These are phyloP conservation scores for Drosophila rhopaloa DNA, from an alignment of 1,140 invertebrate species.

Conservation along the genomic window DNA sequence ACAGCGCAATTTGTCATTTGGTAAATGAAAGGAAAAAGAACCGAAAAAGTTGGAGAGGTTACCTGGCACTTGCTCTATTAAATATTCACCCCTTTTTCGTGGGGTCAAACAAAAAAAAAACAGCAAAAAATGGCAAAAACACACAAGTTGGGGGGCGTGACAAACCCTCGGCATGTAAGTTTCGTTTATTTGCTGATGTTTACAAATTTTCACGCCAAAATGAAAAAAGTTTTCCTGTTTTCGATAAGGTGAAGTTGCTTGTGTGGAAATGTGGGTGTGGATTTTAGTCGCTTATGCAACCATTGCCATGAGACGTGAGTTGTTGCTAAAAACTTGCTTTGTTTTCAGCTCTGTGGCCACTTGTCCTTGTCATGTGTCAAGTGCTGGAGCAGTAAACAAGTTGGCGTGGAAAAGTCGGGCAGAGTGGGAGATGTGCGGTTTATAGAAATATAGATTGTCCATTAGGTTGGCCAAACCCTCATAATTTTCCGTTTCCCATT, in stretches of 20 bases:
- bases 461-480: slow-evolving; percentile 19
- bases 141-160: no score
- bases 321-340: slow-evolving; percentile 25
- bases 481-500: slow-evolving; percentile 31
- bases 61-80: slow-evolving; percentile 59
- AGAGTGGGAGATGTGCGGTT: slow-evolving; percentile 6
- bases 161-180: slow-evolving; percentile 49
- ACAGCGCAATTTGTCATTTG: slow-evolving; percentile 74
- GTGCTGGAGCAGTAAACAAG: slow-evolving; percentile 66
- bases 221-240: slow-evolving; percentile 70
- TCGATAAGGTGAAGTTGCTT: slow-evolving; percentile 23
- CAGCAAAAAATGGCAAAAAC: background rate
- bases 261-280: slow-evolving; percentile 1
- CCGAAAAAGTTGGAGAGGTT: slow-evolving; percentile 27
- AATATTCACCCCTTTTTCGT: slow-evolving; percentile 75
- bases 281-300: slow-evolving; percentile 31
- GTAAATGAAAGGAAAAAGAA: slow-evolving; percentile 34
- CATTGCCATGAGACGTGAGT: slow-evolving; percentile 28
- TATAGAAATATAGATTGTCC: slow-evolving; percentile 41
- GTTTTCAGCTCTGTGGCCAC: slow-evolving; percentile 18
- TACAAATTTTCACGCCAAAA: slow-evolving; percentile 82
- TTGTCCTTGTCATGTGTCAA: slow-evolving; percentile 77
- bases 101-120: background rate
- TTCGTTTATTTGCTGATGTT: slow-evolving; percentile 77
- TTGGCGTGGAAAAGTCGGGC: slow-evolving; percentile 20